phyloP scores from a whole-genome alignment of 2,797 vertebrate species.

The Odontamblyopus rebecca region DNA sequence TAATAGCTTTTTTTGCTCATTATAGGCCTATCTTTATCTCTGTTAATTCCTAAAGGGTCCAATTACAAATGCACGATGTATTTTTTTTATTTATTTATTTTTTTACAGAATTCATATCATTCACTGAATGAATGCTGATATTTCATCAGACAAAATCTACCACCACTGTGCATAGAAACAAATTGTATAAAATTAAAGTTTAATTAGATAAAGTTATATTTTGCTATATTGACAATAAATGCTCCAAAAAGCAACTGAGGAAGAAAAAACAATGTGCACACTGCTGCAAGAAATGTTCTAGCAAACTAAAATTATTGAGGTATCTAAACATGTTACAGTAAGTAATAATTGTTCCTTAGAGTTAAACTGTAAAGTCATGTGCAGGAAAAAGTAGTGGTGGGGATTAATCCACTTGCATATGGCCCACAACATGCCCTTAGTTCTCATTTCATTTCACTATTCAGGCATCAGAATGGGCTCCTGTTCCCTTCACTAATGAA shows the following conservation, averaged over 20 bases:
- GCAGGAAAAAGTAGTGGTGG: conserved; percentile 20
- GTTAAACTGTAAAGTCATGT: conserved; percentile 36
- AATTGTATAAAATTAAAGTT: conserved; percentile 39
- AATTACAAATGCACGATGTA: conserved; percentile 29
- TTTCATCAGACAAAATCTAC: conserved; percentile 46
- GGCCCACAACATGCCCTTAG: conserved; percentile 69
- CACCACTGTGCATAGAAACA: conserved; percentile 72
- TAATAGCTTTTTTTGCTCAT: neutral
- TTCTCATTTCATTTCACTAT: conserved; percentile 74
- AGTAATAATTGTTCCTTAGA: conserved; percentile 39
- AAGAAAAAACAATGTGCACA: conserved; percentile 68
- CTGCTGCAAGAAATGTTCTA: conserved; percentile 58
- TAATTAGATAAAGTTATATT: neutral
- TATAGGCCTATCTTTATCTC: neutral
- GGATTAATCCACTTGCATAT: conserved; percentile 71
- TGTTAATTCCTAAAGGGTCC: neutral
- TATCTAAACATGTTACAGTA: conserved; percentile 39
- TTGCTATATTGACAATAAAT: conserved; percentile 41
- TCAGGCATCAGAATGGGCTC: conserved; percentile 69
- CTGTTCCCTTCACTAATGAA: conserved; percentile 60
- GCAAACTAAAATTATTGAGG: conserved; percentile 51
- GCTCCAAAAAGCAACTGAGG: conserved; percentile 33
- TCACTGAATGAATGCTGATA: conserved; percentile 70
- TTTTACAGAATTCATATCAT: conserved; percentile 61
- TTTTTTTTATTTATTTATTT: conserved; percentile 5